Percentiles rank a stretch among this genome's conserved stretches.
Conservation (phyloP, 2,113 vertebrate genomes). For the Channa argus region DNA sequence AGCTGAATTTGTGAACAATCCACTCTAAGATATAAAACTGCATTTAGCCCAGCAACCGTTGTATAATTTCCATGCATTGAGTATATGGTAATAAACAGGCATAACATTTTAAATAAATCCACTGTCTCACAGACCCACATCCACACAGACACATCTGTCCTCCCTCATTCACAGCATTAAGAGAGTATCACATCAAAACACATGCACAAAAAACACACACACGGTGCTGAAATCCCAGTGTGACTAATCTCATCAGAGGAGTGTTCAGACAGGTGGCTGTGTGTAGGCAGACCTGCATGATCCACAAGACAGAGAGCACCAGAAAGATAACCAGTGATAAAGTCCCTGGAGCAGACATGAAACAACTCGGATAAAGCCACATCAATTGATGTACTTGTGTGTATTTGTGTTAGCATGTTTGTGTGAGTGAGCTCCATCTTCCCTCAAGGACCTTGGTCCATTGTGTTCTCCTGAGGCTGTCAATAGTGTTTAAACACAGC, state of each 20-base stretch:
- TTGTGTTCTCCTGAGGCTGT: slow-evolving; percentile 12
- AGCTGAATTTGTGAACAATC: slow-evolving; percentile 16
- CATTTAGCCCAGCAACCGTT: slow-evolving; percentile 22
- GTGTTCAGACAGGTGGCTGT: slow-evolving; percentile 56
- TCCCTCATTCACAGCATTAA: slow-evolving; percentile 20
- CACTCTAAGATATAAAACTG: slow-evolving; percentile 6
- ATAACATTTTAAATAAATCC: slow-evolving; percentile 30
- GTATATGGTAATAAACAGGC: slow-evolving; percentile 16
- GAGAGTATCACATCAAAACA: slow-evolving; percentile 47
- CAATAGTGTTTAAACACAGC: slow-evolving; percentile 20
- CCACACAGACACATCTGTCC: slow-evolving; percentile 40
- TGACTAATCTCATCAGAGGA: slow-evolving; percentile 63
- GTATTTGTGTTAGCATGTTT: background rate
- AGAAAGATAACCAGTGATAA: slow-evolving; percentile 34
- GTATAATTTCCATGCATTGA: background rate
- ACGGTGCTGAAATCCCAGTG: slow-evolving; percentile 36
- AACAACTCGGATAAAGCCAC: slow-evolving; percentile 35
- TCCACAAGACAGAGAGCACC: slow-evolving; percentile 52
- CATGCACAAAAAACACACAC: background rate
- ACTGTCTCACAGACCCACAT: slow-evolving; percentile 1
- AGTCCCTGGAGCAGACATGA: slow-evolving; percentile 52
- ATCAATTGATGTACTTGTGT: slow-evolving; percentile 15
- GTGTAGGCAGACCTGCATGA: slow-evolving; percentile 56
- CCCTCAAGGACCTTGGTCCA: slow-evolving; percentile 32
- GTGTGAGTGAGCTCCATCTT: slow-evolving; percentile 11